Evolutionary conservation across 30 jellyfish, hydroid and myxozoan species (phyloP).

Genomic region (Aurelia sp.): DNA sequence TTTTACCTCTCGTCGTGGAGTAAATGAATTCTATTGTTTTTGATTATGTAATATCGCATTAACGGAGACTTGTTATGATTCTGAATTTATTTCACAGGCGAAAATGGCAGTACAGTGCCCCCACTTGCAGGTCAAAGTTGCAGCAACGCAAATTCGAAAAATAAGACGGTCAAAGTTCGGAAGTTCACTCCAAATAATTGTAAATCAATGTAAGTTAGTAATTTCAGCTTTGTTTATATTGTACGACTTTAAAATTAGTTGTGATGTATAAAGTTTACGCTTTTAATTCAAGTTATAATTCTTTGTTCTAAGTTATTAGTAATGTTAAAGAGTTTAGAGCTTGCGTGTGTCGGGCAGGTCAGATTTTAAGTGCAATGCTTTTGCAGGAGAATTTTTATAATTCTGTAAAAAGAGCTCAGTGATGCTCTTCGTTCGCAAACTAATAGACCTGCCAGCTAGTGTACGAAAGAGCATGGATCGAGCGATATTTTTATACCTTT

Average conservation of each 20-base stretch:
- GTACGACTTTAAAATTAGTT: constrained; percentile 26
- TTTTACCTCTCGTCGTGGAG: too few species aligned
- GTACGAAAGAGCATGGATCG: too few species aligned
- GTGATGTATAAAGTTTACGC: constrained; percentile 6
- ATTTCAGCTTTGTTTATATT: constrained; percentile 38
- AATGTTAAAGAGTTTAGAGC: neutral
- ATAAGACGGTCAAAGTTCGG: constrained; percentile 72
- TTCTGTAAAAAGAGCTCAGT: too few species aligned
- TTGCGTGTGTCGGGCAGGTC: too few species aligned
- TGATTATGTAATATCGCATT: too few species aligned
- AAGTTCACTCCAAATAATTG: constrained; percentile 75
- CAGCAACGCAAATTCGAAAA: constrained; percentile 31
- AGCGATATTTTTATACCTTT: too few species aligned
- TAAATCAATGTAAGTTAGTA: constrained; percentile 54
- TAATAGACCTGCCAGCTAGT: too few species aligned
- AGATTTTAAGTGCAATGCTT: too few species aligned
- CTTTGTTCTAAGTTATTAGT: neutral
- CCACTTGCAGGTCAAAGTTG: constrained; percentile 3
- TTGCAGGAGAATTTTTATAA: too few species aligned
- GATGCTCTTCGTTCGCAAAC: too few species aligned
- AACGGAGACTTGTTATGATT: too few species aligned
- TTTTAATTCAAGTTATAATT: neutral
- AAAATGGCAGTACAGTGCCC: constrained; percentile 12
- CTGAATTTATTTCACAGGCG: constrained; percentile 19
- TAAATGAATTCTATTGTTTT: too few species aligned